phyloP scores from a whole-genome alignment of 2,888 invertebrate species.

The Aphodius sticticus region DNA sequence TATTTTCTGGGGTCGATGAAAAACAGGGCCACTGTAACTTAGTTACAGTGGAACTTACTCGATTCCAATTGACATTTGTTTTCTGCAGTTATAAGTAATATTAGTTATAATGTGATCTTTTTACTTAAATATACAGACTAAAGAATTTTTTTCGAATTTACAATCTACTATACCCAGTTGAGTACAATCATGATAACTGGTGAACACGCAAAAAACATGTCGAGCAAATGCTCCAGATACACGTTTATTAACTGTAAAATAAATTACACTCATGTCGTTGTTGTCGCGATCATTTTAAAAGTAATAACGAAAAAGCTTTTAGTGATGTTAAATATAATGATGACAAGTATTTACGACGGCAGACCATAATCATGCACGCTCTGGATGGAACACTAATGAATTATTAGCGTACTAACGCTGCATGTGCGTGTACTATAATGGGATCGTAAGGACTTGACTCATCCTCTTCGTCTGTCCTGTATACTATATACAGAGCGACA shows the following conservation, averaged over 20 bases:
- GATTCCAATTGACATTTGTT: too few species aligned
- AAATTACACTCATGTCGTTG: slow-evolving; percentile 6
- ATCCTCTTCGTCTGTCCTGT: neutral
- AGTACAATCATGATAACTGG: too few species aligned
- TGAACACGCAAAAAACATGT: too few species aligned
- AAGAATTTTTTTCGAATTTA: too few species aligned
- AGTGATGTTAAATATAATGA: slow-evolving; percentile 4
- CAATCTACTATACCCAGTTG: too few species aligned
- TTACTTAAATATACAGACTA: too few species aligned
- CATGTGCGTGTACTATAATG: neutral
- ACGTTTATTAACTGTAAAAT: neutral
- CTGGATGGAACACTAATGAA: neutral
- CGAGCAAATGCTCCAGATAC: neutral
- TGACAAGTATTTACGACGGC: neutral
- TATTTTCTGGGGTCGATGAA: too few species aligned
- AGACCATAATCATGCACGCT: neutral
- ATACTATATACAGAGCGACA: neutral
- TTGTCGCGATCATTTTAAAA: neutral
- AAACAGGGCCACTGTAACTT: too few species aligned
- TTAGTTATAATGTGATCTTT: too few species aligned
- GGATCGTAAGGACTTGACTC: neutral
- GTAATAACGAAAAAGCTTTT: slow-evolving; percentile 16
- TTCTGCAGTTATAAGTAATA: too few species aligned
- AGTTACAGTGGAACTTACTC: too few species aligned
- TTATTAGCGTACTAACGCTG: neutral